Evolutionary conservation across 2,113 vertebrate genomes (phyloP), one percentile per base, ranked within the genome.

Genomic region (Myotis brandtii): DNA sequence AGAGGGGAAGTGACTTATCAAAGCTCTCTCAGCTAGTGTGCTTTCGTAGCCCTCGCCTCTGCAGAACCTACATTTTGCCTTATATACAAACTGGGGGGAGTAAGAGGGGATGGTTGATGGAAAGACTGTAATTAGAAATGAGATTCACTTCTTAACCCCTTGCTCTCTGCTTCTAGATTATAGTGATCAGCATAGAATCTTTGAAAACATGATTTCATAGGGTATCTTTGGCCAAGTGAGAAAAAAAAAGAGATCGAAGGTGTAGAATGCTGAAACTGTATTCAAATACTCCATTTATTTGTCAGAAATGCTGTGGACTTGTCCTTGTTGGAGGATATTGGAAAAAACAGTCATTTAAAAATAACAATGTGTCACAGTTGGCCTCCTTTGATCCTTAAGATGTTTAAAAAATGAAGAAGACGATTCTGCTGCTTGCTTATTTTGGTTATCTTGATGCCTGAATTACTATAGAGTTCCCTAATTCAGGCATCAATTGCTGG

Each of bases 181-280:
- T 11, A 25, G 23, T n/a, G 72, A 76, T 10, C 5, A 37, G 67
- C 79, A 93, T 25, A 89, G 54, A 93, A 67, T 59, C 52, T 69
- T 95, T 73, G 40, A 66, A 81, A 52, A 72, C 16, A n/a, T 25
- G 30, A 85, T 81, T 50, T 92, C 37, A 27, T 9, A 40, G 20
- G 89, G 43, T 91, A 83, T 94, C 59, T 90, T 95, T 76, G 83
- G 64, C 52, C 86, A 97, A 83, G 92, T 95, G 96, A 88, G 96
- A 84, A 64, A 96, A 97, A 97, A 76, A 81, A 97, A 80, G 75
- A 93, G 89, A 76, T 21, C 18, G 9, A 81, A 86, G 46, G 50
- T 50, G 14, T 43, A 59, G 14, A 62, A 84, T 62, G 56, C 17
- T 69, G 70, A 88, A 81, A 80, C 12, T 27, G 21, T 84, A 62